A percentile compares a stretch with the other conserved stretches of the same genome.
Evolutionary conservation across 2,888 invertebrate species (phyloP).

Genomic region (Chirona hameri): DNA sequence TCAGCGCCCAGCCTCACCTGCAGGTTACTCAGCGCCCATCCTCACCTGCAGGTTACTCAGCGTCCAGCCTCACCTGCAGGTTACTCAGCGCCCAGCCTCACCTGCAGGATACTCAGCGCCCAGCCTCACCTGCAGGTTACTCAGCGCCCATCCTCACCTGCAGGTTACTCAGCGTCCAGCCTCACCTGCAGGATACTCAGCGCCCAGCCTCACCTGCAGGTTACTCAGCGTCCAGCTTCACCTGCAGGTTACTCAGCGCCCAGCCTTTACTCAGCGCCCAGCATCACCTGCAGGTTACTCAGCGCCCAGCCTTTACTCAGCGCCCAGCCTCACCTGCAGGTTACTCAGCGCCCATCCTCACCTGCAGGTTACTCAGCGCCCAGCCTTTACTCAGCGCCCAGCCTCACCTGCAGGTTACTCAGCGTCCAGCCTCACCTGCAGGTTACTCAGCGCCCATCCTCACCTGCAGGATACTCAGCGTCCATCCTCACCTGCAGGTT

Average conservation of each 20-base stretch:
- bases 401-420: slow-evolving; percentile 46
- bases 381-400: slow-evolving; percentile 44
- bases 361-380: slow-evolving; percentile 48
- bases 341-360: slow-evolving; percentile 44
- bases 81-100: slow-evolving; percentile 38
- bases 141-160: slow-evolving; percentile 44
- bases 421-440: slow-evolving; percentile 49
- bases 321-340: slow-evolving; percentile 44
- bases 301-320: slow-evolving; percentile 49
- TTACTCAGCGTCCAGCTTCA: slow-evolving; percentile 44
- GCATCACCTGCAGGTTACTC: slow-evolving; percentile 46
- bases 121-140: no score
- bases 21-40: slow-evolving; percentile 45
- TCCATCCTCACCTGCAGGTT: slow-evolving; percentile 46
- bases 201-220: slow-evolving; percentile 44
- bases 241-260: slow-evolving; percentile 48
- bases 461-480: slow-evolving; percentile 48
- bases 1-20: slow-evolving; percentile 44
- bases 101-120: slow-evolving; percentile 48
- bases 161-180: slow-evolving; percentile 47
- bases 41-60: slow-evolving; percentile 47
- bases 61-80: no score
- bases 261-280: slow-evolving; percentile 44
- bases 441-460: not conserved
- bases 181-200: no score